phyloP scores from a whole-genome alignment of 2,113 vertebrate genomes.

The Nannospalax galili region DNA sequence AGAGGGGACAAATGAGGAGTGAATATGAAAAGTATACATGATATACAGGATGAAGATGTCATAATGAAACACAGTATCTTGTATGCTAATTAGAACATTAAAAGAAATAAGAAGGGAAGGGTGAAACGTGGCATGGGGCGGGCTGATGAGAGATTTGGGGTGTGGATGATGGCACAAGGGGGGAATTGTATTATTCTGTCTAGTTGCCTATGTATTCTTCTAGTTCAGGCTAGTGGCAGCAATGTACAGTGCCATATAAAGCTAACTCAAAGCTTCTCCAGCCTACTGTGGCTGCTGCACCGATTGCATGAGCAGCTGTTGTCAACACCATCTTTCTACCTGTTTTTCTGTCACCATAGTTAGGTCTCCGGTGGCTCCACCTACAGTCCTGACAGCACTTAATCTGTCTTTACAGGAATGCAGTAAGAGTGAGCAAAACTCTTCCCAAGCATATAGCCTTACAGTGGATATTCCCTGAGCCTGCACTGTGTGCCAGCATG shows the following conservation, averaged over 20 bases:
- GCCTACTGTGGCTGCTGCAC: neutral
- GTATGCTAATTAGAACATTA: no score
- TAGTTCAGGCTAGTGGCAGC: neutral
- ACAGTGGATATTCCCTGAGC: neutral
- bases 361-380: neutral
- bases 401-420: neutral
- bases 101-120: no score
- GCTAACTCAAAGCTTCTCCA: neutral
- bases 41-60: no score
- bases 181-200: neutral
- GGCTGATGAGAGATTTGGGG: no score
- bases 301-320: neutral
- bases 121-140: neutral
- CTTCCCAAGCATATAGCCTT: neutral
- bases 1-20: no score
- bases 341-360: neutral
- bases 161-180: neutral
- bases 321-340: neutral
- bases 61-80: no score
- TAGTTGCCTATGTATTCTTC: neutral
- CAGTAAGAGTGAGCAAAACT: neutral
- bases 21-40: no score
- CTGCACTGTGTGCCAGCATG: neutral
- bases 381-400: slow-evolving; percentile 1
- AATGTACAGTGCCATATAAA: fast-evolving